These are phyloP conservation scores for Acrobasis suavella DNA, from an alignment of 2,888 invertebrate species.

Conservation along the genomic window DNA sequence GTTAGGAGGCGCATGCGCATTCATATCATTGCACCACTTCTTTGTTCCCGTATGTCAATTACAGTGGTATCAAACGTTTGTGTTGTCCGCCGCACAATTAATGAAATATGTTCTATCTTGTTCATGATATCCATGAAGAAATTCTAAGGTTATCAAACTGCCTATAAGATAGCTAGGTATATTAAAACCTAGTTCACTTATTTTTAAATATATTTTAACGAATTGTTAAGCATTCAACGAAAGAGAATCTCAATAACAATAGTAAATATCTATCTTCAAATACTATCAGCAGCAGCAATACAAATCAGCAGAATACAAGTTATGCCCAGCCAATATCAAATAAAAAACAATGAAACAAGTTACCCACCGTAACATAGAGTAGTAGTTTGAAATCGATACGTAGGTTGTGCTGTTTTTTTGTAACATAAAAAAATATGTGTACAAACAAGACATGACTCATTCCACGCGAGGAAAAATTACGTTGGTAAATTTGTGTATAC, in stretches of 20 bases:
- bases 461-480: background rate
- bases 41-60: slow-evolving; percentile 38
- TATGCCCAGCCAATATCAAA: too few relatives aligned
- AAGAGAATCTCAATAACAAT: too few relatives aligned
- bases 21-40: slow-evolving; percentile 39
- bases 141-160: slow-evolving; percentile 14
- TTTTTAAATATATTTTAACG: background rate
- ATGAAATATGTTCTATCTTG: slow-evolving; percentile 20
- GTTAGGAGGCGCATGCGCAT: slow-evolving; percentile 34
- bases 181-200: background rate
- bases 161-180: background rate
- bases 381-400: too few relatives aligned
- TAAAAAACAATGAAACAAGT: too few relatives aligned
- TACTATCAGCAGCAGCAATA: too few relatives aligned
- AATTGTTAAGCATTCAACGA: too few relatives aligned
- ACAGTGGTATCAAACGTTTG: slow-evolving; percentile 26
- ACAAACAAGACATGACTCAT: background rate
- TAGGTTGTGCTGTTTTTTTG: too few relatives aligned
- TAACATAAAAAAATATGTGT: too few relatives aligned
- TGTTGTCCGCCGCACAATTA: slow-evolving; percentile 27
- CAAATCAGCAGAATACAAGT: too few relatives aligned
- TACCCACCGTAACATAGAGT: too few relatives aligned
- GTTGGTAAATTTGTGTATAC: background rate
- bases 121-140: slow-evolving; percentile 15
- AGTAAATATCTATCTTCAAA: too few relatives aligned